Conservation (phyloP, 2,888 invertebrate species). For the Torymus aiolomorphi region DNA sequence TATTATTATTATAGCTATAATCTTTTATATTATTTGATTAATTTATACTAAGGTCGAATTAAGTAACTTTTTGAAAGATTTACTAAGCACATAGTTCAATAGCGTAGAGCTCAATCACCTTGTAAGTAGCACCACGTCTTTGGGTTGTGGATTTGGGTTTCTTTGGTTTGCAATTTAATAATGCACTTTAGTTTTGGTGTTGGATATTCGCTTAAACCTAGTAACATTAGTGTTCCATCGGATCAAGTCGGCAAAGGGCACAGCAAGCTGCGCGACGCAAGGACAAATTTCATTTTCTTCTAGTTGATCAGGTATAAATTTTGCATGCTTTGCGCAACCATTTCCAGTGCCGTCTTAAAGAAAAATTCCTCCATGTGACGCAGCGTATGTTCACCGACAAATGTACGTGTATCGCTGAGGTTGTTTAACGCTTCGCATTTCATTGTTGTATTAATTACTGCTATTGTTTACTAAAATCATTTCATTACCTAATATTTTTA, state of each 20-base stretch:
- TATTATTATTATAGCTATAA: not conserved
- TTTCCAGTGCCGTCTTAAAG: constrained; percentile 45
- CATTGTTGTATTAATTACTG: constrained; percentile 35
- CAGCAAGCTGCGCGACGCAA: constrained; percentile 68
- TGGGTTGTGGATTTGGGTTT: constrained; percentile 27
- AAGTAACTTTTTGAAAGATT: not conserved
- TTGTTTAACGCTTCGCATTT: constrained; percentile 32
- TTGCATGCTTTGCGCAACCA: constrained; percentile 33
- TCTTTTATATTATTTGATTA: not conserved
- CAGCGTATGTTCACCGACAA: constrained; percentile 49
- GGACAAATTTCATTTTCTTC: constrained; percentile 70
- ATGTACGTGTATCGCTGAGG: constrained; percentile 46
- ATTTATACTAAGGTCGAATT: constrained; percentile 8
- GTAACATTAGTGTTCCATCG: constrained; percentile 64
- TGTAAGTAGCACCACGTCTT: constrained; percentile 35
- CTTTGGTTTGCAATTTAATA: constrained; percentile 40
- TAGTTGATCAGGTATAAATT: constrained; percentile 68
- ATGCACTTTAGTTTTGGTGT: constrained; percentile 49
- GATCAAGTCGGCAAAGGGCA: constrained; percentile 67
- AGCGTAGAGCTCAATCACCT: constrained; percentile 15
- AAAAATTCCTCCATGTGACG: constrained; percentile 36
- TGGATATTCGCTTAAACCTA: constrained; percentile 58
- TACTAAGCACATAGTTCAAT: not conserved
- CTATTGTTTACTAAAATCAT: constrained; percentile 39
- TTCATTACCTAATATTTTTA: constrained; percentile 19